Base-by-base conservation (phyloP, 1,140 invertebrate genomes). In the Ridgeia piscesae region DNA sequence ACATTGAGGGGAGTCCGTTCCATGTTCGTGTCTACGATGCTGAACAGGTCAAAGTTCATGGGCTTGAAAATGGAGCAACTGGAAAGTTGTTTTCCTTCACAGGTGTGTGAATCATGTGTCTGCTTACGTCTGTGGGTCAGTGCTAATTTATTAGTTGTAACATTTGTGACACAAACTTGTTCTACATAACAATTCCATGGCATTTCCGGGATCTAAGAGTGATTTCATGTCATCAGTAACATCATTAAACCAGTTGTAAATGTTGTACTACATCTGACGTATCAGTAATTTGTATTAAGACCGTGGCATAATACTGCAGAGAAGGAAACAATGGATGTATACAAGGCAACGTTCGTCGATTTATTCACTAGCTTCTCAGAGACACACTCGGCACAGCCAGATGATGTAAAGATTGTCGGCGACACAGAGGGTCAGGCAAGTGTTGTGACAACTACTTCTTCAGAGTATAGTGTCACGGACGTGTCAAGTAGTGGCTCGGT, bases 1-100 rank as follows among this genome's bases (percentile, higher is more conserved):
- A 99, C 95, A 99, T 99, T 94, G 98, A 98, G 95, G 99, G 99
- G 90, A 96, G 95, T 93, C 96, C 96, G 35, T 96, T 94, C 93
- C 93, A 93, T 33, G 94, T 95, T 27, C 94, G 94, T 34, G 95
- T 96, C 8, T 96, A 94, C 93, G 95, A 96, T 93, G 95, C 95
- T 21, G 93, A 93, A 11, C 92, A 93, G 89, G 95, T 96, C 11
- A 92, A 94, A 34, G 94, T 96, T 14, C 94, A 94, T 92, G 95
- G 94, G n/a, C 90, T 95, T 50, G 94, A 95, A 90, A 94, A 94
- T 42, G 96, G 95, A 35, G 93, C 94, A 94, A 94, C 95, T 96
- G 97, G 95, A 34, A 93, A 94, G 91, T 93, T 94, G n/a, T 92
- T 95, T 34, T 93, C 91, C 31, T 96, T 96, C 90, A 94, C 94